Percentiles rank a stretch among this genome's conserved stretches.
phyloP scores from a whole-genome alignment of 2,113 vertebrate species.

The Alligator sinensis region DNA sequence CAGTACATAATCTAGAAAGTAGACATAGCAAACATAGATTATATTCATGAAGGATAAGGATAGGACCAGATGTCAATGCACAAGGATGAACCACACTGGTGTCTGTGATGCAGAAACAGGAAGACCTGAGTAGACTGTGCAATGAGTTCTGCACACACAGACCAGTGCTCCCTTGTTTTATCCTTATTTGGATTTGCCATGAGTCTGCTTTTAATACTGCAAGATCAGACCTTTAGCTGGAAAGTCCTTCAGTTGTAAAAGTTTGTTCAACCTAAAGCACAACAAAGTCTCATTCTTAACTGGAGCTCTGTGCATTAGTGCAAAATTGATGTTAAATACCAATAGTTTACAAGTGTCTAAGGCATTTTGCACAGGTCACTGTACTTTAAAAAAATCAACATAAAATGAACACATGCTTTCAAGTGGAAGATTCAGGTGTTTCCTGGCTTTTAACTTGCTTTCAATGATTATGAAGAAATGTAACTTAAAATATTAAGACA shows the following conservation, averaged over 20 bases:
- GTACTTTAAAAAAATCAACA: background rate
- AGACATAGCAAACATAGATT: background rate
- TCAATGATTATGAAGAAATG: background rate
- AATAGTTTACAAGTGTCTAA: background rate
- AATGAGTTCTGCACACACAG: too few relatives aligned
- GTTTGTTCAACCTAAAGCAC: background rate
- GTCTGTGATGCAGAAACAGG: too few relatives aligned
- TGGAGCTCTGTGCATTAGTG: background rate
- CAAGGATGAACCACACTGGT: background rate
- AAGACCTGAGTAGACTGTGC: too few relatives aligned
- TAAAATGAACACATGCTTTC: background rate
- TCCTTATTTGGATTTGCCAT: too few relatives aligned
- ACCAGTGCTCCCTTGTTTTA: too few relatives aligned
- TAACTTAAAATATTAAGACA: background rate
- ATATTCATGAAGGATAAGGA: background rate
- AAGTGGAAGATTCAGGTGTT: background rate
- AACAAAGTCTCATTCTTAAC: background rate
- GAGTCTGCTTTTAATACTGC: too few relatives aligned
- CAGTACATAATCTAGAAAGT: background rate
- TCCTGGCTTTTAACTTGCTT: background rate
- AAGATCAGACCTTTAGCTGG: background rate
- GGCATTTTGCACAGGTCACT: background rate
- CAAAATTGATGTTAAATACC: background rate
- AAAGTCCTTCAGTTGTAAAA: background rate
- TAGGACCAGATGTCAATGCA: background rate